phyloP scores from a whole-genome alignment of 2,888 invertebrate genomes.

The Bhutanitis thaidina region DNA sequence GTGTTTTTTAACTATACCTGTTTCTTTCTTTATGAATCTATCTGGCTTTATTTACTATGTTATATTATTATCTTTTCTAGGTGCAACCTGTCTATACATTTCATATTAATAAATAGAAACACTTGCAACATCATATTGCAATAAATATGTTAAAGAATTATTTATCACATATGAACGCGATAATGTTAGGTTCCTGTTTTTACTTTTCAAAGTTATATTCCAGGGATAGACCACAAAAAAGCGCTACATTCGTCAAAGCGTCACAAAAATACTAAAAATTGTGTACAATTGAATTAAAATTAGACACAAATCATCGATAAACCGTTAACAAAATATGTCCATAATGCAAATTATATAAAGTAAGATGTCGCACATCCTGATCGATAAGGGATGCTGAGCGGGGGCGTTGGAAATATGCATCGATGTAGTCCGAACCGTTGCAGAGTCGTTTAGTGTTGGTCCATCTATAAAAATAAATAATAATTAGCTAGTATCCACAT shows the following conservation, averaged over 20 bases:
- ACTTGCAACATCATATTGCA: conserved; percentile 25
- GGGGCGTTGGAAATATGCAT: conserved; percentile 33
- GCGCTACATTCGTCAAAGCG: conserved; percentile 53
- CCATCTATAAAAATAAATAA: conserved; percentile 55
- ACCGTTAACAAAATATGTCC: conserved; percentile 72
- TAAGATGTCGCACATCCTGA: conserved; percentile 30
- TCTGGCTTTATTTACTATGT: no score
- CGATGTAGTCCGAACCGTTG: conserved; percentile 32
- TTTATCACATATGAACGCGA: conserved; percentile 24
- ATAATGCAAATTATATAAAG: conserved; percentile 57
- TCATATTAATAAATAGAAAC: conserved; percentile 18
- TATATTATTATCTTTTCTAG: not conserved
- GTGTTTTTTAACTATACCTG: no score
- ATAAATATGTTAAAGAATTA: conserved; percentile 27
- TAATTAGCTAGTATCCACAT: no score
- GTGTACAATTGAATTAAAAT: conserved; percentile 60
- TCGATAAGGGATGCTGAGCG: conserved; percentile 25
- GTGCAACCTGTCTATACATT: conserved; percentile 14
- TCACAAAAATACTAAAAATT: conserved; percentile 69
- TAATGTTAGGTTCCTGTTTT: conserved; percentile 11
- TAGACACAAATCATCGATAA: conserved; percentile 63
- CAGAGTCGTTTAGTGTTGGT: conserved; percentile 63
- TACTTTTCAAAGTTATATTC: conserved; percentile 14
- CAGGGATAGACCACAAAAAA: conserved; percentile 31
- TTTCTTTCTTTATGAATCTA: no score